phyloP scores from a whole-genome alignment of 2,113 vertebrate species.

The Cebus imitator region DNA sequence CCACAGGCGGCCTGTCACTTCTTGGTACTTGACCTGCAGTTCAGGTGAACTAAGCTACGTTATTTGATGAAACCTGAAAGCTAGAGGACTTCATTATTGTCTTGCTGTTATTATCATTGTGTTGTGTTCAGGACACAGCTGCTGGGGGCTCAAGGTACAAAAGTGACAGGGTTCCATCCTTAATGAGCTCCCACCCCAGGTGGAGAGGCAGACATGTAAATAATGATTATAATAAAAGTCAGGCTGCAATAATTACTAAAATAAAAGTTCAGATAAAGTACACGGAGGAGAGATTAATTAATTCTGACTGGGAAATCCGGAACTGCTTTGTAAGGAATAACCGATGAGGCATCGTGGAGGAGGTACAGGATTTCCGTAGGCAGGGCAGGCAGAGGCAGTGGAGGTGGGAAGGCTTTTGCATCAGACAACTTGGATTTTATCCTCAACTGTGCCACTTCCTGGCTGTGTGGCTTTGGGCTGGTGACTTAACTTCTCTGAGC shows the following conservation, averaged over 20 bases:
- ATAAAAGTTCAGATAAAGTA: constrained; percentile 64
- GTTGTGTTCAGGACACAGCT: not conserved
- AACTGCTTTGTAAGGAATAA: constrained; percentile 33
- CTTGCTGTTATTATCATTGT: not conserved
- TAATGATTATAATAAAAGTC: constrained; percentile 61
- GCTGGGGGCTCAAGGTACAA: not conserved
- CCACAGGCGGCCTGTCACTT: not conserved
- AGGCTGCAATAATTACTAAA: constrained; percentile 49
- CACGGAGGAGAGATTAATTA: constrained; percentile 53
- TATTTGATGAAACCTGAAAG: not conserved
- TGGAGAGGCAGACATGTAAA: constrained; percentile 42
- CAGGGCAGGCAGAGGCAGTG: not conserved
- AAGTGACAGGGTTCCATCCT: not conserved
- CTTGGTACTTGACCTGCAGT: not conserved
- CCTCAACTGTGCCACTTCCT: not conserved
- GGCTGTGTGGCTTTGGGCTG: not conserved
- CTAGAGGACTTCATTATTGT: not conserved
- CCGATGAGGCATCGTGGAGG: not conserved
- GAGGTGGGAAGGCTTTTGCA: not conserved
- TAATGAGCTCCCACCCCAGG: not conserved
- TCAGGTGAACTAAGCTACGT: not conserved
- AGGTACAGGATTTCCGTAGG: not conserved
- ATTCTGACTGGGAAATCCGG: constrained; percentile 18
- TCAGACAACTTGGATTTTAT: not conserved
- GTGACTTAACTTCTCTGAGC: not conserved